These are phyloP conservation scores for Aspidiotus destructor DNA, from an alignment of 2,888 invertebrate genomes.

Conservation along the genomic window DNA sequence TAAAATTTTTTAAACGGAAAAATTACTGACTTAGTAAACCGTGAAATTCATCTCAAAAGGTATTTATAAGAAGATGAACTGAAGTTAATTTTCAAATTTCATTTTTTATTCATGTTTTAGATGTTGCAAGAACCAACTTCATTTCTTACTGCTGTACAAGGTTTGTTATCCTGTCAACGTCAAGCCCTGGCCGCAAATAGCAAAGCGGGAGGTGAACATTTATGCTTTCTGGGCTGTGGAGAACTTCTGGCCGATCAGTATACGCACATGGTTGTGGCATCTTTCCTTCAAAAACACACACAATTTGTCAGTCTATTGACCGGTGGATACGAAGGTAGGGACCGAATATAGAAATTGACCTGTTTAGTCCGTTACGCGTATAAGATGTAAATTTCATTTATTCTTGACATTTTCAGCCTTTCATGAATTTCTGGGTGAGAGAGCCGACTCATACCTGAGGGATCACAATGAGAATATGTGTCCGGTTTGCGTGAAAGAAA, in stretches of 20 bases:
- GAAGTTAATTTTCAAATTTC: not conserved
- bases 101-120: constrained; percentile 42
- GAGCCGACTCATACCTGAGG: constrained; percentile 62
- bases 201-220: constrained; percentile 73
- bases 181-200: constrained; percentile 80
- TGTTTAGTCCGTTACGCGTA: not conserved
- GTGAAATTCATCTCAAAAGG: no score
- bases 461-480: constrained; percentile 75
- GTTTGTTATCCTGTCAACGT: constrained; percentile 76
- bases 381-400: not conserved
- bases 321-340: constrained; percentile 65
- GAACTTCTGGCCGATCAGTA: constrained; percentile 88
- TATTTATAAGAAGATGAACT: not conserved
- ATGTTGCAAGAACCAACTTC: constrained; percentile 94
- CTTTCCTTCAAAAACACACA: constrained; percentile 86
- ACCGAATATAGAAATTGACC: no score
- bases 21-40: not conserved
- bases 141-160: constrained; percentile 89
- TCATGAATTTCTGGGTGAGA: constrained; percentile 39
- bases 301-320: constrained; percentile 84
- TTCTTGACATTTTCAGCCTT: constrained; percentile 38
- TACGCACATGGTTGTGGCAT: constrained; percentile 96
- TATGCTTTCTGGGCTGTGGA: constrained; percentile 89
- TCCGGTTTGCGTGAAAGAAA: constrained; percentile 54
- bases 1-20: no score